Conservation (phyloP, 2,797 vertebrate genomes). For the Odontamblyopus lacepedii region DNA sequence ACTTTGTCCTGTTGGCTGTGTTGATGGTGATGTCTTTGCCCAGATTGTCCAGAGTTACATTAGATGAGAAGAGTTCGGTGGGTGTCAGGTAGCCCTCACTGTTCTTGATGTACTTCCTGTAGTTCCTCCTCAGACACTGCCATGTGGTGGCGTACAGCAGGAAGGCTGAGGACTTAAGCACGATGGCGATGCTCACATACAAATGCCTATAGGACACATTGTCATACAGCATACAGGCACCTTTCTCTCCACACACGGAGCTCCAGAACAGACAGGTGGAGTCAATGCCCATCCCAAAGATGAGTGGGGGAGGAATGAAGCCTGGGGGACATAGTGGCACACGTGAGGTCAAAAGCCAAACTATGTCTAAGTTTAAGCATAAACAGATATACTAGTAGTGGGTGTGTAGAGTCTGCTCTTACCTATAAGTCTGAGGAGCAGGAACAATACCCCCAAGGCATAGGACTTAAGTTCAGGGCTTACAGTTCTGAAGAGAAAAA, state of each 20-base stretch:
- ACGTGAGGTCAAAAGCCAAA: constrained; percentile 43
- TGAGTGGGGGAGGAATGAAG: constrained; percentile 97
- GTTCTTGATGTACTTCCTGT: constrained; percentile 96
- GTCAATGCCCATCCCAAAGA: constrained; percentile 97
- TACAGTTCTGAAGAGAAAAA: constrained; percentile 82
- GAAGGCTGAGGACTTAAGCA: constrained; percentile 93
- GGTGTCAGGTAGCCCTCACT: constrained; percentile 93
- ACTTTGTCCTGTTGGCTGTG: constrained; percentile 91
- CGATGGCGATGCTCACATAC: constrained; percentile 96
- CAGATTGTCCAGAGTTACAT: constrained; percentile 94
- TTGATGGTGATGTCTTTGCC: constrained; percentile 88
- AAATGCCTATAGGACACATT: constrained; percentile 94
- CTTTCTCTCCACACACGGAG: constrained; percentile 91
- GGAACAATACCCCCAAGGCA: constrained; percentile 93
- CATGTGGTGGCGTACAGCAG: constrained; percentile 94
- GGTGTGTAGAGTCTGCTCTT: constrained; percentile 47
- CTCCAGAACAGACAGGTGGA: constrained; percentile 98
- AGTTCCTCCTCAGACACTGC: constrained; percentile 95
- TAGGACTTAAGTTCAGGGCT: constrained; percentile 98
- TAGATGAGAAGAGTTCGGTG: constrained; percentile 95
- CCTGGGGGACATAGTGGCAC: constrained; percentile 73
- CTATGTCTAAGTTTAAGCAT: constrained; percentile 24
- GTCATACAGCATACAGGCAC: constrained; percentile 94
- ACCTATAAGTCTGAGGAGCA: constrained; percentile 94
- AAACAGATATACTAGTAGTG: neutral